Conservation (phyloP, 2,113 vertebrate species). For the Pluvianellus socialis region DNA sequence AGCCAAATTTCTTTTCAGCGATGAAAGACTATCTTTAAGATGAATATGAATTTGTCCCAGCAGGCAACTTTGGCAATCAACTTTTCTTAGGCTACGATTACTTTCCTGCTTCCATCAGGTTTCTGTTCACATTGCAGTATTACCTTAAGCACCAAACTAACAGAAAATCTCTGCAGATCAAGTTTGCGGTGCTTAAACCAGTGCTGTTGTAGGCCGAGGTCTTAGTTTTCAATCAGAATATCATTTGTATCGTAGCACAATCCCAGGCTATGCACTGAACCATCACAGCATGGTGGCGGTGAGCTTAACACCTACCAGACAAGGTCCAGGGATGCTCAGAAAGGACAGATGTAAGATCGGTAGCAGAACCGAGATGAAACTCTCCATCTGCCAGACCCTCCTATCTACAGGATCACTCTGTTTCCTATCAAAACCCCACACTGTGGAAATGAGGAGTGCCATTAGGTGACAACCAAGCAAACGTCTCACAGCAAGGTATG, state of each 20-base stretch:
- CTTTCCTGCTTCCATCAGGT: background rate
- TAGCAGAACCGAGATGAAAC: background rate
- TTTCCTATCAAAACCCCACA: background rate
- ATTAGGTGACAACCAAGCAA: background rate
- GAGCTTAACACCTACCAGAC: background rate
- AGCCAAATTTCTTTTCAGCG: background rate
- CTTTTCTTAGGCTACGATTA: background rate
- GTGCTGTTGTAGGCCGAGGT: background rate
- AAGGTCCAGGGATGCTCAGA: background rate
- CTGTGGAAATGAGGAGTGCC: background rate
- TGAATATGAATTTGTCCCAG: background rate
- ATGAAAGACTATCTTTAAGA: background rate
- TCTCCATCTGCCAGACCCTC: background rate
- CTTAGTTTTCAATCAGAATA: background rate
- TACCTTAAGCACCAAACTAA: background rate
- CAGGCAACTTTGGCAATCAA: background rate
- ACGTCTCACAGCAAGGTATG: background rate
- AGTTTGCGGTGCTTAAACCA: background rate
- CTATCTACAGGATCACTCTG: background rate
- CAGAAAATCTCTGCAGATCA: background rate
- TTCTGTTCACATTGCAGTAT: background rate
- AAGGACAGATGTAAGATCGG: accelerated
- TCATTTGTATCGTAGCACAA: background rate
- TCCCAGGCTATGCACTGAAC: background rate
- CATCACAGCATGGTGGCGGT: background rate